Conservation (phyloP, 2,113 vertebrate genomes). For the Desmodus rotundus region DNA sequence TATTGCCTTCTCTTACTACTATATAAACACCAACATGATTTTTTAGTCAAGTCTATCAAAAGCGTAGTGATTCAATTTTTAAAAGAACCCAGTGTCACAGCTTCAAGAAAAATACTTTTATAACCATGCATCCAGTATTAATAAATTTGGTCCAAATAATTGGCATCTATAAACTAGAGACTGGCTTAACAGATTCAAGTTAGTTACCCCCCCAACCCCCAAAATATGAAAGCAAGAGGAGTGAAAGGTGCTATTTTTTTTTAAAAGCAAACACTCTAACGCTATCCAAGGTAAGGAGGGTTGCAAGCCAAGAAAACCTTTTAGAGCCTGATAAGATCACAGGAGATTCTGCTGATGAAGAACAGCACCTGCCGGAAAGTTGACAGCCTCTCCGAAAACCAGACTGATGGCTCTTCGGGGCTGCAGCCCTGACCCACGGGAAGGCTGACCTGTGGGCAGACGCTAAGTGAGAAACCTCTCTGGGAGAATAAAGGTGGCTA, state of each 20-base stretch:
- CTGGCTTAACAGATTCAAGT: not conserved
- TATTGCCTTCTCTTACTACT: not conserved
- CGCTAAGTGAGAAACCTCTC: not conserved
- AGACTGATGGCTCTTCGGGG: not conserved
- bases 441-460: not conserved
- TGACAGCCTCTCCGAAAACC: not conserved
- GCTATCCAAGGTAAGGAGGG: not conserved
- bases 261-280: not conserved
- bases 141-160: not conserved
- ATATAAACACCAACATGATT: not conserved
- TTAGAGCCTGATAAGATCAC: not conserved
- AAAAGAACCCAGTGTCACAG: not conserved
- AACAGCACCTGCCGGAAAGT: not conserved
- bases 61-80: not conserved
- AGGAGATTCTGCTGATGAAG: not conserved
- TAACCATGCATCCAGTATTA: not conserved
- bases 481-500: not conserved
- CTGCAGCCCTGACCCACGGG: not conserved
- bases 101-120: not conserved
- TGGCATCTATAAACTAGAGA: not conserved
- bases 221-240: not conserved
- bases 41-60: not conserved
- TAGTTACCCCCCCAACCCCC: no score
- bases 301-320: not conserved
- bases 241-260: not conserved